These are phyloP conservation scores for Cydia pomonella DNA, from an alignment of 1,140 invertebrate genomes.

Conservation along the genomic window DNA sequence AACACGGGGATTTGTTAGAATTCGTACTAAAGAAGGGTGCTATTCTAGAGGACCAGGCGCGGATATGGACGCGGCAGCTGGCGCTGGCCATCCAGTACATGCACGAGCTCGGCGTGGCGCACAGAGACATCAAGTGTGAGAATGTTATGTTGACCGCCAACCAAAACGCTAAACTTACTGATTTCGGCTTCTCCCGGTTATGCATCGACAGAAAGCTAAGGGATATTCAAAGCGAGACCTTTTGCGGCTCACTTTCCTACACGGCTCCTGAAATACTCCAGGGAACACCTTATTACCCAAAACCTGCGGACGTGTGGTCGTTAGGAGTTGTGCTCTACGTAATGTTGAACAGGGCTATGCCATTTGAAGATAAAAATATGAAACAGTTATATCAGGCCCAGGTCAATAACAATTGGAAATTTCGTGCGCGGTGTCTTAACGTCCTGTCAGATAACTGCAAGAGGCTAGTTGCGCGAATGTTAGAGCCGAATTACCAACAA, in stretches of 20 bases:
- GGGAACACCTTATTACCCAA: conserved; percentile 83
- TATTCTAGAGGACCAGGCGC: conserved; percentile 83
- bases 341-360: conserved; percentile 89
- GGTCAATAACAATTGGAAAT: conserved; percentile 83
- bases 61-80: conserved; percentile 86
- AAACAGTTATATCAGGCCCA: conserved; percentile 84
- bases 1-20: conserved; percentile 85
- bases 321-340: conserved; percentile 86
- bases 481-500: conserved; percentile 84
- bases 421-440: conserved; percentile 82
- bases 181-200: conserved; percentile 89
- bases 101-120: conserved; percentile 87
- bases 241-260: conserved; percentile 87
- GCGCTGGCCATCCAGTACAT: conserved; percentile 85
- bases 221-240: conserved; percentile 83
- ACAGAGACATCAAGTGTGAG: conserved; percentile 90
- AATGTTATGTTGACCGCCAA: conserved; percentile 87
- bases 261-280: conserved; percentile 87
- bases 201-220: conserved; percentile 80
- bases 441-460: conserved; percentile 80
- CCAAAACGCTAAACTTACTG: conserved; percentile 87
- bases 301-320: conserved; percentile 86
- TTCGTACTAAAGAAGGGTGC: conserved; percentile 83
- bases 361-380: conserved; percentile 89
- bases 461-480: conserved; percentile 78